phyloP scores from a whole-genome alignment of 2,113 vertebrate species.

The Equus quagga region DNA sequence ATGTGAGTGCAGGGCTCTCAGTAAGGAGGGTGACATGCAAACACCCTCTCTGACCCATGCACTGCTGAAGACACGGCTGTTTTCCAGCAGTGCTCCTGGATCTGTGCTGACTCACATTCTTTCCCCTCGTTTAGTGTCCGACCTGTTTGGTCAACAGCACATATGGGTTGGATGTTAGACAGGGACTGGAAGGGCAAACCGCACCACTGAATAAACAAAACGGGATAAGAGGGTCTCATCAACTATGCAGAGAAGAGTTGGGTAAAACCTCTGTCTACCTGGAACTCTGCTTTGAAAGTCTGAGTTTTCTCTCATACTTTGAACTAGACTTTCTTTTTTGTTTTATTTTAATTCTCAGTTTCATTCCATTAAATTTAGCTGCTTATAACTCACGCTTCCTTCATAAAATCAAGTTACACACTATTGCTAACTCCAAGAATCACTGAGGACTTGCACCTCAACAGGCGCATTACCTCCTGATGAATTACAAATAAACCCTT shows the following conservation, averaged over 20 bases:
- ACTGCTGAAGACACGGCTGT: not conserved
- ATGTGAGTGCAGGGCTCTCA: not conserved
- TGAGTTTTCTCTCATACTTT: not conserved
- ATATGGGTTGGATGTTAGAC: not conserved
- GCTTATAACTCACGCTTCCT: not conserved
- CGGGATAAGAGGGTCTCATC: not conserved
- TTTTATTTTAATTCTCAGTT: conserved; percentile 25
- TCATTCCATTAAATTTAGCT: not conserved
- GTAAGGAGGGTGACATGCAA: not conserved
- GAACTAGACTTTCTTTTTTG: not conserved
- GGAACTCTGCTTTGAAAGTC: not conserved
- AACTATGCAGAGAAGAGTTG: not conserved
- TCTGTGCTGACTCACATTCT: not conserved
- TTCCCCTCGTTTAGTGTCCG: not conserved
- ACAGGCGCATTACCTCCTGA: not conserved
- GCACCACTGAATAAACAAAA: not conserved
- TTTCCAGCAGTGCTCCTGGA: not conserved
- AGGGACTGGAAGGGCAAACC: not conserved
- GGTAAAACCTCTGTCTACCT: not conserved
- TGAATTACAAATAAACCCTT: not conserved
- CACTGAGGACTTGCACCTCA: not conserved
- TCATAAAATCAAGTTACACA: not conserved
- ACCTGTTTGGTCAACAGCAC: not conserved
- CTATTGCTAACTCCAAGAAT: not conserved
- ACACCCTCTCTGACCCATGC: not conserved